Evolutionary conservation across 2,888 invertebrate genomes (phyloP).

Genomic region (Lithophane socia): DNA sequence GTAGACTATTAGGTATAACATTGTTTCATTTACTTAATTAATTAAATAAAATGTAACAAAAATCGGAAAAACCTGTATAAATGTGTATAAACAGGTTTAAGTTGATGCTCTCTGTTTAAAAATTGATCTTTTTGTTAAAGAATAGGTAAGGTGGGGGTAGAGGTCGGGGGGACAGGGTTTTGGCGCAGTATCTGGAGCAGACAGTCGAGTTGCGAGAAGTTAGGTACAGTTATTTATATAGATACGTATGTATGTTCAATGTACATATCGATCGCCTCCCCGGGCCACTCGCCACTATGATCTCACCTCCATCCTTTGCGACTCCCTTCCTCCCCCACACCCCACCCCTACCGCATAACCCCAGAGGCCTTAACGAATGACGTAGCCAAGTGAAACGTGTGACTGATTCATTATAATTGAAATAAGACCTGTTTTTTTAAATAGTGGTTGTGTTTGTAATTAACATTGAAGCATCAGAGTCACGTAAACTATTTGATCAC

Average conservation of each 20-base stretch:
- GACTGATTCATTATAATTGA: slow-evolving; percentile 61
- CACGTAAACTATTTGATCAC: slow-evolving; percentile 1
- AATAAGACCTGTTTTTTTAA: slow-evolving; percentile 14
- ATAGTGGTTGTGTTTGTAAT: slow-evolving; percentile 8
- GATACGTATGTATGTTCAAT: slow-evolving; percentile 90
- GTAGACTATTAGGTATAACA: neutral
- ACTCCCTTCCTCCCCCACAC: slow-evolving; percentile 77
- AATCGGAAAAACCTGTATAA: neutral
- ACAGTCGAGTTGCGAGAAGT: slow-evolving; percentile 89
- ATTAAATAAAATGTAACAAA: neutral
- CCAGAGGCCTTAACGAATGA: slow-evolving; percentile 83
- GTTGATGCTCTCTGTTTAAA: slow-evolving; percentile 59
- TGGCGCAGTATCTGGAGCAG: slow-evolving; percentile 90
- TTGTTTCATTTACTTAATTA: neutral
- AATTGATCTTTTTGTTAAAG: slow-evolving; percentile 72
- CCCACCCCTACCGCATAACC: slow-evolving; percentile 81
- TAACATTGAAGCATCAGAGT: neutral
- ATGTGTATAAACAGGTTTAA: slow-evolving; percentile 10
- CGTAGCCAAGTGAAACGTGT: slow-evolving; percentile 70
- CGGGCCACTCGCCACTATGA: slow-evolving; percentile 90
- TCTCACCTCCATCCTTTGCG: slow-evolving; percentile 90
- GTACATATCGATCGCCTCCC: slow-evolving; percentile 91
- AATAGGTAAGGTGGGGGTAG: slow-evolving; percentile 76
- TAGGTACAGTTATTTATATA: slow-evolving; percentile 89
- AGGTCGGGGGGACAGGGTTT: slow-evolving; percentile 82